Conservation (phyloP, 2,113 vertebrate genomes). For the Taxidea taxus region DNA sequence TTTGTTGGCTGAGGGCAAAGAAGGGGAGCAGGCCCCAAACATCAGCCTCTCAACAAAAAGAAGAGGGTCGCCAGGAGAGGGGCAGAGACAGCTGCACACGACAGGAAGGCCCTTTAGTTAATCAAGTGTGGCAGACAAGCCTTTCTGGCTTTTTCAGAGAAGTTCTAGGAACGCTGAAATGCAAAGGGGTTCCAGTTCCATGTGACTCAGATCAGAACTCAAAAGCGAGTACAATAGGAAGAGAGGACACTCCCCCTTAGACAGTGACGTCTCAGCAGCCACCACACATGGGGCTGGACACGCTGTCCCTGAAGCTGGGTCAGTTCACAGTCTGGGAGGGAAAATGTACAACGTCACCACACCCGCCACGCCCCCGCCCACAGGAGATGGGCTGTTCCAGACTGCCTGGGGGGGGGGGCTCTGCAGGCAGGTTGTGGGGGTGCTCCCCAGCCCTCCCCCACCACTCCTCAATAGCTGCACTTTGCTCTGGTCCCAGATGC, state of each 20-base stretch:
- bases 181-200: neutral
- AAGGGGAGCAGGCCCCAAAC: neutral
- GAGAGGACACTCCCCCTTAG: neutral
- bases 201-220: neutral
- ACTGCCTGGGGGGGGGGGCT: neutral
- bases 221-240: neutral
- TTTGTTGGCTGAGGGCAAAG: slow-evolving; percentile 41
- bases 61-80: neutral
- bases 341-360: accelerated
- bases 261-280: neutral
- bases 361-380: accelerated
- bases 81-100: neutral
- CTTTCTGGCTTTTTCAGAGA: neutral
- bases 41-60: neutral
- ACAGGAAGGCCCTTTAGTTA: neutral
- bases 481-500: neutral
- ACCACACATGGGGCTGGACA: neutral
- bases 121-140: neutral
- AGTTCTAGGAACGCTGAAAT: neutral
- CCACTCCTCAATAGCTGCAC: neutral
- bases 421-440: neutral
- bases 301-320: accelerated
- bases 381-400: accelerated
- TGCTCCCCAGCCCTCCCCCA: neutral
- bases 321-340: neutral